Evolutionary conservation across 1,140 invertebrate genomes (phyloP), one percentile per base, ranked within the genome.

Genomic region (Dolichoris vasculosae): DNA sequence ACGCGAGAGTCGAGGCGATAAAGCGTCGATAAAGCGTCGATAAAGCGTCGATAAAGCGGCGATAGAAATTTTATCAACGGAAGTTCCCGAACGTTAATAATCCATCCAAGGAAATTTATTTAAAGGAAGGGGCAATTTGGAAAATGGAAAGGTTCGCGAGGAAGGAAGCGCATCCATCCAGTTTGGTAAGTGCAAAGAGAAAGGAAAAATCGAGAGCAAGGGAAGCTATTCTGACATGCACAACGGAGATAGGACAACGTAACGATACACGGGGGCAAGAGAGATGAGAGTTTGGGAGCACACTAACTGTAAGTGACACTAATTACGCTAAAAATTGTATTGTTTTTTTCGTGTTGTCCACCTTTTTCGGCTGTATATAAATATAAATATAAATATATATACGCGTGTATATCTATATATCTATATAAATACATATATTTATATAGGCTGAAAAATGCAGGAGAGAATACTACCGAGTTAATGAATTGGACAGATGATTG

Each of bases 271-370:
- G 78, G 59, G 63, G 55, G 59, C 23, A 32, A 46, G 51, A 46
- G 75, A 76, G 71, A 71, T 38, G 43, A 35, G 64, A 20, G 81
- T 38, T 48, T 46, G 84, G 82, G 63, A 88, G 85, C 88, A 92
- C 89, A 91, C 90, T 93, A 92, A 91, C 90, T 93, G 91, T 93
- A 93, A 93, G 90, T 92, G 90, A 92, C 90, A 91, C 90, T 92
- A 92, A 90, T 89, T 91, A 91, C 87, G 87, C 79, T 88, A 86
- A 86, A 78, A 86, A 77, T 85, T 80, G 83, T 85, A 85, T 85
- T 85, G 84, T 90, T 88, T 89, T 83, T 90, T 89, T 88, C 88
- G 89, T 88, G 90, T 89, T 86, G 84, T 86, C 86, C 73, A 75
- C 83, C 77, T 79, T 43, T 73, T 85, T 84, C 64, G 82, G 83